Base-by-base conservation (phyloP, 1,140 invertebrate genomes). In the Magallana angulata region DNA sequence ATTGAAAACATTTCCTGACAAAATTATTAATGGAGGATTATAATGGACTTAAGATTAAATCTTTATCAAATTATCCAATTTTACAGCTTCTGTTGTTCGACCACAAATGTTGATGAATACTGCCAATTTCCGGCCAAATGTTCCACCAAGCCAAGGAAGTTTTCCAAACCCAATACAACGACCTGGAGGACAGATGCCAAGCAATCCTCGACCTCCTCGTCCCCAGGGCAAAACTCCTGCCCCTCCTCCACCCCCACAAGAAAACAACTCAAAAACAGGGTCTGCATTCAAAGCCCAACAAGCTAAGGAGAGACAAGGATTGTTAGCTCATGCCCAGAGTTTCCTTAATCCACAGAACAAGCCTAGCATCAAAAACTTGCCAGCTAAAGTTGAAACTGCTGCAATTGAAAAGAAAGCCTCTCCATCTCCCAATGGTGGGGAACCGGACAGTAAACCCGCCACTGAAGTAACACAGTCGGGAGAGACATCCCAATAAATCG, bases 301-400 rank as follows among this genome's bases (percentile, higher is more conserved):
- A 68, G 93, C 90, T 16, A 91, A 92, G 84, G 91, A 93, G 82
- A 89, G 93, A 57, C 89, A 91, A 81, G 92, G 92, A 24, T 84
- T 92, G 18, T 87, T 94, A 56, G 90, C 90, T 58, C 91, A 92
- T 76, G 90, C 91, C 18, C 90, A 91, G 88, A 93, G 89, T 87
- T 94, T 93, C 88, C 84, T 94, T 12, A 93, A 92, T 84, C 92
- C 91, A 62, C 88, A 91, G 82, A 91, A 91, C 82, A 92, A 92
- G 68, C 89, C 91, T 1, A 89, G 86, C 62, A 86, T 87, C n/a
- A 87, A 90, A 58, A 81, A 87, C 11, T 48, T 62, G 82, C 82
- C 82, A 71, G 56, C 83, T 7, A 84, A 60, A 57, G 57, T 1
- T 7, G 59, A 57, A 12, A 36, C 59, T 59, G 11, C 82, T 48